phyloP scores from a whole-genome alignment of 2,797 vertebrate species.

The Tachyglossus aculeatus region DNA sequence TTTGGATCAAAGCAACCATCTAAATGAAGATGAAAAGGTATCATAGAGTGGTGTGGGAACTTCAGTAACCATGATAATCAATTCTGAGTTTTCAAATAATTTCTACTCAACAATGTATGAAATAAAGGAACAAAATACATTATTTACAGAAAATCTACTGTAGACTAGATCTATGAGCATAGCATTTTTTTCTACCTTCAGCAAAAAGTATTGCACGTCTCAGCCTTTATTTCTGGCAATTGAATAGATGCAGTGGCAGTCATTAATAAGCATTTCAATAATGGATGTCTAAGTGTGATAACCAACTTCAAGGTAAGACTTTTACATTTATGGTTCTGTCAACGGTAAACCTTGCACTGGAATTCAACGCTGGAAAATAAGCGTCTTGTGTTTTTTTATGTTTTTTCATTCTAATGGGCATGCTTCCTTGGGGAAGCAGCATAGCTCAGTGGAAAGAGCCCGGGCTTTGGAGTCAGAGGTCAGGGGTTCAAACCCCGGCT shows the following conservation, averaged over 20 bases:
- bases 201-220: conserved; percentile 24
- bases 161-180: not conserved
- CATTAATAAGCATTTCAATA: conserved; percentile 43
- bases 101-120: not conserved
- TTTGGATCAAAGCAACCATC: not conserved
- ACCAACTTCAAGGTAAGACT: not conserved
- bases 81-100: not conserved
- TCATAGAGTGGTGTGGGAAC: not conserved
- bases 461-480: no score
- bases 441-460: no score
- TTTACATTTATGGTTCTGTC: not conserved
- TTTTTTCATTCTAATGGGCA: not conserved
- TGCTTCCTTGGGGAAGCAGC: no score
- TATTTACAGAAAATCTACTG: conserved; percentile 27
- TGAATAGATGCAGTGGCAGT: conserved; percentile 9
- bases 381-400: not conserved
- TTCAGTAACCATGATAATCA: no score
- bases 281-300: conserved; percentile 27
- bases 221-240: conserved; percentile 24
- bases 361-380: not conserved
- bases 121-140: conserved; percentile 17
- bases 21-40: not conserved
- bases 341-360: not conserved
- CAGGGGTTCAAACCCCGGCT: no score
- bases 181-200: conserved; percentile 40